A percentile compares a stretch with the other conserved stretches of the same genome.
Evolutionary conservation across 2,113 vertebrate genomes (phyloP).

Genomic region (Phrynocephalus versicolor): DNA sequence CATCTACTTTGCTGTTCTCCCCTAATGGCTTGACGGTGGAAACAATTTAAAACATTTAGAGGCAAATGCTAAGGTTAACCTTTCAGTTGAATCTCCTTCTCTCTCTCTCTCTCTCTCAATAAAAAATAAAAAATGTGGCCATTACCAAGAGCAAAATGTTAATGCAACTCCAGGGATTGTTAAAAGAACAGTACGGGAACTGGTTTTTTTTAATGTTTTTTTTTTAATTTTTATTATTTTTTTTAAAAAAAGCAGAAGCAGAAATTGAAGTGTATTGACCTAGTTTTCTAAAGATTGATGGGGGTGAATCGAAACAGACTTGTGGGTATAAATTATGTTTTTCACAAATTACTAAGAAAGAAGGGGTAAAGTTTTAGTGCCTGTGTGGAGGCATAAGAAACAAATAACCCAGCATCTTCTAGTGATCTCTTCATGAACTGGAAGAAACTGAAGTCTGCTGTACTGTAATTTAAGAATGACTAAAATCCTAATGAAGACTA

Average conservation of each 20-base stretch:
- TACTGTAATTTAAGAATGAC: too few species aligned
- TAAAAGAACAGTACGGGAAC: constrained; percentile 45
- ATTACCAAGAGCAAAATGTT: constrained; percentile 55
- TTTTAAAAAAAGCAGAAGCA: neutral
- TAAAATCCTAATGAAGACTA: too few species aligned
- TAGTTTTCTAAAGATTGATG: constrained; percentile 43
- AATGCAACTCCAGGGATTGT: constrained; percentile 50
- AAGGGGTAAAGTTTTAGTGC: constrained; percentile 26
- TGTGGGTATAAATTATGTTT: constrained; percentile 49
- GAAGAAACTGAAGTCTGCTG: too few species aligned
- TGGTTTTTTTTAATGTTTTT: too few species aligned
- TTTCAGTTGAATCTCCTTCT: constrained; percentile 52
- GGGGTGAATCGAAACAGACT: constrained; percentile 25
- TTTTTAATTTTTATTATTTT: too few species aligned
- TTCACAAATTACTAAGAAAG: constrained; percentile 13
- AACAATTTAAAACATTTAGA: constrained; percentile 49
- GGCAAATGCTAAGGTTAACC: constrained; percentile 45
- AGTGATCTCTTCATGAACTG: too few species aligned
- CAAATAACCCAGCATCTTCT: too few species aligned
- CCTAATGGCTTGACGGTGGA: constrained; percentile 25
- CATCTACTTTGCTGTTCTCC: constrained; percentile 12
- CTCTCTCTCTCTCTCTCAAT: neutral
- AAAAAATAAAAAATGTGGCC: neutral
- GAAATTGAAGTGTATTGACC: constrained; percentile 57
- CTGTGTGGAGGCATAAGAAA: neutral